A percentile compares a stretch with the other conserved stretches of the same genome.
Evolutionary conservation across 2,113 vertebrate genomes (phyloP).

Genomic region (zebrafish (Danio rerio)): GRCz12tu NC_133197.1:13217501-13218000

Average conservation of each 20-base stretch:
- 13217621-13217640: constrained; percentile 17
- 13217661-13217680: constrained; percentile 2
- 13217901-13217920: no score
- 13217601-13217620: neutral
- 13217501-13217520: no score
- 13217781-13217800: constrained; percentile 34
- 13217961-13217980: no score
- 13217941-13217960: no score
- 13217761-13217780: constrained; percentile 32
- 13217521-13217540: no score
- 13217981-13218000: no score
- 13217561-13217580: no score
- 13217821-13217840: constrained; percentile 8
- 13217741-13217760: neutral
- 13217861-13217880: constrained; percentile 32
- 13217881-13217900: constrained; percentile 17
- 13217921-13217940: no score
- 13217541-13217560: no score
- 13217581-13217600: neutral
- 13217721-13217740: constrained; percentile 28
- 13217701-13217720: neutral
- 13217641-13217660: constrained; percentile 24
- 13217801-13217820: constrained; percentile 3
- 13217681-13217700: constrained; percentile 27
- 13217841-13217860: constrained; percentile 11